These are phyloP conservation scores for Podilymbus podiceps DNA, from an alignment of 2,113 vertebrate species.

Conservation along the genomic window DNA sequence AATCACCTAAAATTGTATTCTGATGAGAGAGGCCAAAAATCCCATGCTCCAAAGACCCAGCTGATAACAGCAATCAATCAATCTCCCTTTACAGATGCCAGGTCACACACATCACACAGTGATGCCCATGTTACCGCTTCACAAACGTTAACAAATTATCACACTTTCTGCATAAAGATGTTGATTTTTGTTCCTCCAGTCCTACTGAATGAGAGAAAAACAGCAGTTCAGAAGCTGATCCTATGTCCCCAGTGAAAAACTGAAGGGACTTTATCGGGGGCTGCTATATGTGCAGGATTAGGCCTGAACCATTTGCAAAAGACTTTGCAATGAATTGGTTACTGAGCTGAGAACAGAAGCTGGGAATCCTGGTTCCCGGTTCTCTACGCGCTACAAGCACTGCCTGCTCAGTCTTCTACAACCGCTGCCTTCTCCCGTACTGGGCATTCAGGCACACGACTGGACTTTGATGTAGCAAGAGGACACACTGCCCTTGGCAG, in stretches of 20 bases:
- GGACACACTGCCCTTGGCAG: background rate
- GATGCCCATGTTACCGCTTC: background rate
- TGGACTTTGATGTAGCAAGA: background rate
- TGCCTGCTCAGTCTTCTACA: background rate
- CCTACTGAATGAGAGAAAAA: background rate
- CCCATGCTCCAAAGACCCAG: background rate
- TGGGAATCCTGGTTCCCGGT: background rate
- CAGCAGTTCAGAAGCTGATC: background rate
- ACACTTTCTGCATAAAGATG: background rate
- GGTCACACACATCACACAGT: background rate
- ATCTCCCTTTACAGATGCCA: background rate
- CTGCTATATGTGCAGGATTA: background rate
- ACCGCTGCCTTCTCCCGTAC: background rate
- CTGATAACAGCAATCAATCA: background rate
- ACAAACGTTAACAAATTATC: background rate
- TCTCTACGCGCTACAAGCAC: fast-evolving
- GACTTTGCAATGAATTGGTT: background rate
- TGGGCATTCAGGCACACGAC: background rate
- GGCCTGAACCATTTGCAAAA: background rate
- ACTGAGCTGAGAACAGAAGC: background rate
- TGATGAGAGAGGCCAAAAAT: constrained; percentile 32
- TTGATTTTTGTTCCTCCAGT: background rate
- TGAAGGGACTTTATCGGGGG: background rate
- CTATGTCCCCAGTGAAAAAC: background rate
- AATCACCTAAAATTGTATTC: constrained; percentile 21